phyloP scores from a whole-genome alignment of 1,140 invertebrate species.

The Monomorium pharaonis region DNA sequence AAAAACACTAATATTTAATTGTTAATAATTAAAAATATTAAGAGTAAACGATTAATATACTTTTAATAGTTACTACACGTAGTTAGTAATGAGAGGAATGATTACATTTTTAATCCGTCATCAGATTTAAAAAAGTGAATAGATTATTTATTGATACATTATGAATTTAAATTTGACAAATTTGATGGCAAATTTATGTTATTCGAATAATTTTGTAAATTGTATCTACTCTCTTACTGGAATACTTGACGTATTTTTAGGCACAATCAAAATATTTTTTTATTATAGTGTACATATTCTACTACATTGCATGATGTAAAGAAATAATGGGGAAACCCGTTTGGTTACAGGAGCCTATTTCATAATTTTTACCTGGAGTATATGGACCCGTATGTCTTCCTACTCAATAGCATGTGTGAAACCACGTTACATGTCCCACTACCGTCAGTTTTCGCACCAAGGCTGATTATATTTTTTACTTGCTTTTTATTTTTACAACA shows the following conservation, averaged over 20 bases:
- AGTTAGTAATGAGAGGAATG: not conserved
- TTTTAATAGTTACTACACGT: too few relatives aligned
- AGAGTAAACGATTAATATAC: not conserved
- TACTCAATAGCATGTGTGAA: conserved; percentile 86
- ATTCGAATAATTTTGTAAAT: conserved; percentile 11
- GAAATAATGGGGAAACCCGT: conserved; percentile 83
- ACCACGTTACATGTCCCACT: conserved; percentile 85
- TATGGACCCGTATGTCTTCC: conserved; percentile 86
- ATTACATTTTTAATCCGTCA: not conserved
- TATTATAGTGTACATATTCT: conserved; percentile 62
- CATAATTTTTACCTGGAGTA: conserved; percentile 86
- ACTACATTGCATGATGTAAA: conserved; percentile 81
- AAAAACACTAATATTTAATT: not conserved
- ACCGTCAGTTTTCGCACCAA: conserved; percentile 84
- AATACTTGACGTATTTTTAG: conserved; percentile 25
- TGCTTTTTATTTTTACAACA: conserved; percentile 59
- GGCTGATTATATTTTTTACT: conserved; percentile 82
- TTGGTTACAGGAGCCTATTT: conserved; percentile 86
- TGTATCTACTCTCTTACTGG: too few relatives aligned
- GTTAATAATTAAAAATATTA: not conserved
- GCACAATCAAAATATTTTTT: conserved; percentile 24
- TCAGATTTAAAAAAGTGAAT: not conserved
- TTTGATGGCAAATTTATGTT: not conserved
- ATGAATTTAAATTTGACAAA: too few relatives aligned
- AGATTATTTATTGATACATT: conserved; percentile 1